phyloP scores from a whole-genome alignment of 2,797 vertebrate genomes.

The Kryptopterus vitreolus region DNA sequence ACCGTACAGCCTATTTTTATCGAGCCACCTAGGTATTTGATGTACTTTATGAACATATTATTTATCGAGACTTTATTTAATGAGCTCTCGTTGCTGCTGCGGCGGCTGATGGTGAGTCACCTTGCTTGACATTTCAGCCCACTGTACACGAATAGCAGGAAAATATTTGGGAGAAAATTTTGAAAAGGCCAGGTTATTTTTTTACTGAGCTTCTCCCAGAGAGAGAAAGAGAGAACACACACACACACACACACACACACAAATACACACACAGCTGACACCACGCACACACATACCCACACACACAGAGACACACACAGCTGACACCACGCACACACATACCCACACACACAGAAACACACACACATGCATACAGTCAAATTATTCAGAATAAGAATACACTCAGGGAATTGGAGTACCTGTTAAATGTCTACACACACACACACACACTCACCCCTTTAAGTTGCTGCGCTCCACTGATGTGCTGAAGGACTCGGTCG shows the following conservation, averaged over 20 bases:
- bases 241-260: conserved; percentile 31
- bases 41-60: background rate
- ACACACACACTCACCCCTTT: conserved; percentile 83
- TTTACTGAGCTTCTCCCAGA: conserved; percentile 33
- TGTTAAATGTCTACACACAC: conserved; percentile 27
- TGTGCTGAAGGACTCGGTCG: conserved; percentile 95
- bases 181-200: conserved; percentile 42
- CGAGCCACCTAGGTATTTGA: background rate
- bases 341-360: conserved; percentile 25
- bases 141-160: background rate
- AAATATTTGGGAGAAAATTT: conserved; percentile 28
- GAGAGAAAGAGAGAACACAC: background rate
- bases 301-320: conserved; percentile 12
- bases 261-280: too few species aligned
- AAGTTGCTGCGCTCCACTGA: conserved; percentile 93
- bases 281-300: conserved; percentile 24
- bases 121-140: conserved; percentile 47
- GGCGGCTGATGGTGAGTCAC: conserved; percentile 28
- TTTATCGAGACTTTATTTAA: conserved; percentile 1
- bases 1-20: background rate
- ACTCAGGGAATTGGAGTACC: background rate
- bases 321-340: conserved; percentile 24
- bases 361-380: conserved; percentile 10
- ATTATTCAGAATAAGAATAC: conserved; percentile 19
- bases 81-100: background rate